Base-by-base conservation (phyloP, 2,888 invertebrate species). In the Lypha dubia region DNA sequence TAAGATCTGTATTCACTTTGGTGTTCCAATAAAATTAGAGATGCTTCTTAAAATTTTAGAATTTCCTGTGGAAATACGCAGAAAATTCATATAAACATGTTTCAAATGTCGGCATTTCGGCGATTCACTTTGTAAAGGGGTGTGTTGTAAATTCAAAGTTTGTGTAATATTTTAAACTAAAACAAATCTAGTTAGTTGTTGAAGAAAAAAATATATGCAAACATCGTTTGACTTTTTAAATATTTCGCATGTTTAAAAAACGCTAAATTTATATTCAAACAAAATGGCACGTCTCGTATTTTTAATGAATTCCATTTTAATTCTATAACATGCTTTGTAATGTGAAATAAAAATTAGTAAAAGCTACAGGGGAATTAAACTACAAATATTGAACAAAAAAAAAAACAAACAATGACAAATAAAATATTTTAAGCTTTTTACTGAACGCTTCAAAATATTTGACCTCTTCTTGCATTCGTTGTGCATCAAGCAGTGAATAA, bases 221-320 rank as follows among this genome's bases (percentile, higher is more conserved):
- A 46, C 32, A 60, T 28, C n/a, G 58, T 62, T 35, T 51, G 32
- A 51, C 62, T 74, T 35, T n/a, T 74, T 38, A 24, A 70, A 70
- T 70, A 17, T 56, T 70, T 68, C 38, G 58, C 15, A 73, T 28
- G 60, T 8, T 49, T 60, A 13, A 62, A 49, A 74, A 49, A 74
- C 13, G 35, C 44, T 9, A 49, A 73, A 22, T 35, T 49, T 35
- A 35, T 35, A 44, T 56, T 65, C 11, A 56, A 65, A 32, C 32
- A n/a, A 75, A 65, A 56, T 56, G 63, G 24, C 75, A 65, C 56
- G 75, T 75, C 20, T 56, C 53, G 11, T 46, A 46, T 56, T 46
- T 32, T 32, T 13, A 65, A 75, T 75, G 56, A 75, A 65, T 65
- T 75, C 22, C 56, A 53, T 44, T 9, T 32, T 41, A 56, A 53